Conservation (phyloP, 2,113 vertebrate genomes). For the Todiramphus saurophagus region DNA sequence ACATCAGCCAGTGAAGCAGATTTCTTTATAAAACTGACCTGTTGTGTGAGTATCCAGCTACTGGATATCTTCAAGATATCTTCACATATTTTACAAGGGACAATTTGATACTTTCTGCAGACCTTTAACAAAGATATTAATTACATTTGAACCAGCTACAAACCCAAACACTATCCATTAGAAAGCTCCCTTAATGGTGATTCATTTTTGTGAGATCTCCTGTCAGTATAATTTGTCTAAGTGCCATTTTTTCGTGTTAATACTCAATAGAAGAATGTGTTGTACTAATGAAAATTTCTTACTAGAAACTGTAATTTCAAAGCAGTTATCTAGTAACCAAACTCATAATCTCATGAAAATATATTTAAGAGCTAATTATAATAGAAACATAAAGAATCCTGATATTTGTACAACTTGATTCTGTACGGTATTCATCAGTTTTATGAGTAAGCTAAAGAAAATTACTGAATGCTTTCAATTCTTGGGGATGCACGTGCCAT, state of each 20-base stretch:
- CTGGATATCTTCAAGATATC: neutral
- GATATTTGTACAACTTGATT: neutral
- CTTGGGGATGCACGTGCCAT: neutral
- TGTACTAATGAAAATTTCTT: neutral
- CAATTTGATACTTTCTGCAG: neutral
- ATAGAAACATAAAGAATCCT: neutral
- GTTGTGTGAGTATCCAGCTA: neutral
- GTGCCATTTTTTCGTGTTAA: neutral
- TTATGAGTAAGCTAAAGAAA: neutral
- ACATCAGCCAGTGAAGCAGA: neutral
- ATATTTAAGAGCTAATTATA: neutral
- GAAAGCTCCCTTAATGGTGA: neutral
- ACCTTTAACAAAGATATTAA: neutral
- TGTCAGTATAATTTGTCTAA: neutral
- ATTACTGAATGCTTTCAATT: neutral
- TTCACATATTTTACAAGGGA: neutral
- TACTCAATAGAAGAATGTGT: neutral
- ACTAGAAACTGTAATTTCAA: neutral
- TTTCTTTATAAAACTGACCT: neutral
- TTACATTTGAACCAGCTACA: neutral
- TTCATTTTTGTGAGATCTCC: neutral
- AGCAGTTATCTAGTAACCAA: neutral
- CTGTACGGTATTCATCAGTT: neutral
- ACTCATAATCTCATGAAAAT: neutral
- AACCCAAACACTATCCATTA: neutral